Base-by-base conservation (phyloP, 2,113 vertebrate species). In the Alectura lathami region DNA sequence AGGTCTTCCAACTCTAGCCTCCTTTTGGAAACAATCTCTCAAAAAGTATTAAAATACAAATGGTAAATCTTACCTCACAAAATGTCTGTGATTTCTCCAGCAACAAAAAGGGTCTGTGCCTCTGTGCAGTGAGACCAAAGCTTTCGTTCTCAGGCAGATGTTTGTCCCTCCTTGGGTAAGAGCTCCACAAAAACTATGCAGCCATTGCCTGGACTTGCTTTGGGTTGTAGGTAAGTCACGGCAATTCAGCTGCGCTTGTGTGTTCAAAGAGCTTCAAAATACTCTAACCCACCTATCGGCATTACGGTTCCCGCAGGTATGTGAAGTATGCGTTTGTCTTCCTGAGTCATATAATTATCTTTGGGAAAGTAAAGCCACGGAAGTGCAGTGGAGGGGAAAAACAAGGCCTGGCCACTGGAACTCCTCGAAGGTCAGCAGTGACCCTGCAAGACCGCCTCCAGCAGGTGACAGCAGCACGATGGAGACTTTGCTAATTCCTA, bases 121-220 rank as follows among this genome's bases (percentile, higher is more conserved):
- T 83, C 11, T 0, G n/a, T 81, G 66, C 95, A 96, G 92, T 94
- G 88, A 93, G 73, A 97, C 94, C 93, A 92, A 88, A 20, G 26
- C 63, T 89, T 96, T 63, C 91, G 93, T 63, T 88, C 86, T 77
- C 20, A 1, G 92, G 66, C 84, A 97, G 92, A 79, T 62, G 86
- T 83, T 92, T 96, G 94, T 83, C 88, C 78, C 89, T 53, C 12
- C 24, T 56, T 85, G 83, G 70, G 83, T 66, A 89, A 96, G 80
- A 96, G 96, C 91, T 96, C 84, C 81, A 70, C 76, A 22, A 94
- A 97, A 98, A 98, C 96, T 97, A 98, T 98, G 96, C 73, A 94
- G 95, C 95, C 82, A 70, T 97, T 98, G 98, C 96, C 98, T 96
- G 95, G 98, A 97, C 98, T 98, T 88, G 98, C 97, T 97, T 96